These are phyloP conservation scores for Tetramorium parvispinum DNA, from an alignment of 1,140 invertebrate species.

Conservation along the genomic window DNA sequence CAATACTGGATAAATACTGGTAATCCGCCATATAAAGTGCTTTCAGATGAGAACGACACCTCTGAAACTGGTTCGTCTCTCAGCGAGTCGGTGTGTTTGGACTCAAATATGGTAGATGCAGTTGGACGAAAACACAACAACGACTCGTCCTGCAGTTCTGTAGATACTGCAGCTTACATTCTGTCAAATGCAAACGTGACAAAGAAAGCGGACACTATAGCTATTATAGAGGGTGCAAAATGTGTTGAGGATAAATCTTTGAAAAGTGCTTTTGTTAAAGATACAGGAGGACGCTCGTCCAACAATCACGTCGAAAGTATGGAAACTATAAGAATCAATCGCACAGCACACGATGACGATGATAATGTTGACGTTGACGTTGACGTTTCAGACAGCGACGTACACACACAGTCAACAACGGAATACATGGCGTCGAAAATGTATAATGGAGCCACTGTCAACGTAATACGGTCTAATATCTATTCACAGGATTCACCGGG, in stretches of 20 bases:
- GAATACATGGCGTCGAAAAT: not conserved
- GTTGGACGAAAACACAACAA: not conserved
- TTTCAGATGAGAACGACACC: not conserved
- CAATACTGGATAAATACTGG: slow-evolving; percentile 81
- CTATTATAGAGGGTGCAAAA: slow-evolving; percentile 75
- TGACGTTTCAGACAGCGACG: not conserved
- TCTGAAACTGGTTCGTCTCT: slow-evolving; percentile 64
- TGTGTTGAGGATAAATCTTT: not conserved
- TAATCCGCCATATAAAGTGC: slow-evolving; percentile 66
- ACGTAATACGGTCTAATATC: not conserved
- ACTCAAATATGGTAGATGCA: not conserved
- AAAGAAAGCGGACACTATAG: slow-evolving; percentile 73
- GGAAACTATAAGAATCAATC: not conserved
- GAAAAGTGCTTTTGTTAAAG: not conserved
- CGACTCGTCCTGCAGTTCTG: slow-evolving; percentile 70
- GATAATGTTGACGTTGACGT: slow-evolving; percentile 22
- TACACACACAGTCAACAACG: not conserved
- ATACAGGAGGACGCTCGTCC: not conserved
- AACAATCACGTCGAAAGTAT: not conserved
- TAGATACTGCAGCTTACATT: slow-evolving; percentile 79
- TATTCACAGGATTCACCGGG: not conserved
- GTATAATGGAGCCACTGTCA: no score
- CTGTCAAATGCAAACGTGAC: slow-evolving; percentile 77
- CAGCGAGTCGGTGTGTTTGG: slow-evolving; percentile 19
- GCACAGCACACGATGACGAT: not conserved